Base-by-base conservation (phyloP, 2,888 invertebrate species). In the Andrena bicolor region DNA sequence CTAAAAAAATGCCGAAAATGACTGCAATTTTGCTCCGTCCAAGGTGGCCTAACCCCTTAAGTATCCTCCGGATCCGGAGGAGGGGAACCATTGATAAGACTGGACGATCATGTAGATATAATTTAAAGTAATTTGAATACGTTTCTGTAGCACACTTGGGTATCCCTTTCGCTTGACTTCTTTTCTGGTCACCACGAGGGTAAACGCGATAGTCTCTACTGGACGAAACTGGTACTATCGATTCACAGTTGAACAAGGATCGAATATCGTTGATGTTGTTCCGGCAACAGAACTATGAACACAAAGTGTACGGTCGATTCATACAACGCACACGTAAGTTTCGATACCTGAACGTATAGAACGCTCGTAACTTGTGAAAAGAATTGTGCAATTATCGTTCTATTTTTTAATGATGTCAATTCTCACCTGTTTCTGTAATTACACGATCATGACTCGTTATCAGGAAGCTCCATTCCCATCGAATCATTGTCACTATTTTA, bases 351-450 rank as follows among this genome's bases (percentile, higher is more conserved):
- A 74, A 23, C 13, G 16, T 26, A 41, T 3, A 1, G 6, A 35
- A 2, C 20, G 16, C 28, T 30, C 53, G 61, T 1, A 28, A 20
- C 10, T 20, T n/a, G 51, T 13, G 8, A 41, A 53, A 7, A 51
- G n/a, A 63, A 51, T 28, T 64, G 51, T 77, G 35, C 68, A 63
- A 41, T 20, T 1, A 30, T 30, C 32, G 16, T 56, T 77, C n/a
- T 78, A 78, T 78, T 71, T 66, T 61, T 30, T 26, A 32, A 80
- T 35, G 2, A 68, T 20, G 23, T 13, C 58, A 71, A 56, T 72
- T 49, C 58, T 35, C 35, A 28, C 35, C 26, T 20, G 28, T 66
- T 51, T 41, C 30, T 60, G 20, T 68, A n/a, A 20, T 51, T 32
- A 66, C 7, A 35, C 32, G 32, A 4, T 35, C 30, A 26, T 8